Percentiles rank a stretch among this genome's conserved stretches.
phyloP scores from a whole-genome alignment of 2,797 vertebrate species.

The Harpagifer antarcticus region DNA sequence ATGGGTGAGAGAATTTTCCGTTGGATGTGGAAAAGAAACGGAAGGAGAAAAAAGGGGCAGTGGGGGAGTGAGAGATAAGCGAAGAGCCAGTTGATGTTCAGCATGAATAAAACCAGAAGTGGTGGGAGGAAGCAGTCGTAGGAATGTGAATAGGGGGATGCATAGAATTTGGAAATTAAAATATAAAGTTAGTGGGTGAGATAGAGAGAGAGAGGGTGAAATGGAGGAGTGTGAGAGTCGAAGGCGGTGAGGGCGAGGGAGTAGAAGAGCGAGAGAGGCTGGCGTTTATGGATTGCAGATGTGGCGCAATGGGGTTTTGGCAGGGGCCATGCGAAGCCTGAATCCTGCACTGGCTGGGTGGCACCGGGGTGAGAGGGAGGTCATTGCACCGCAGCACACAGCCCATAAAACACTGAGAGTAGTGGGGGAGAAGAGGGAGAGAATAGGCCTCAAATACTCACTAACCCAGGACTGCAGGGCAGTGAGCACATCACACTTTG shows the following conservation, averaged over 20 bases:
- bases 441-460: slow-evolving; percentile 58
- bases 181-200: slow-evolving; percentile 67
- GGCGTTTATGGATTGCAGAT: slow-evolving; percentile 91
- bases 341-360: slow-evolving; percentile 89
- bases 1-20: slow-evolving; percentile 87
- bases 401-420: slow-evolving; percentile 82
- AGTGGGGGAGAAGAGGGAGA: slow-evolving; percentile 56
- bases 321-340: slow-evolving; percentile 82
- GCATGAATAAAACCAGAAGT: slow-evolving; percentile 70
- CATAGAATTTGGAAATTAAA: slow-evolving; percentile 73
- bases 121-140: slow-evolving; percentile 61
- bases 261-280: slow-evolving; percentile 85
- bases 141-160: slow-evolving; percentile 65
- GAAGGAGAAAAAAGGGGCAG: slow-evolving; percentile 63
- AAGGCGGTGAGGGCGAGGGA: slow-evolving; percentile 81
- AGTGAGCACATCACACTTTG: slow-evolving; percentile 54
- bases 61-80: slow-evolving; percentile 77
- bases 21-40: slow-evolving; percentile 80
- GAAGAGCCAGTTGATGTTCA: slow-evolving; percentile 71
- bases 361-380: slow-evolving; percentile 89
- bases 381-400: slow-evolving; percentile 86
- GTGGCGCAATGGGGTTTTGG: slow-evolving; percentile 89
- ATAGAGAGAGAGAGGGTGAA: slow-evolving; percentile 54
- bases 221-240: slow-evolving; percentile 78
- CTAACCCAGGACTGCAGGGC: slow-evolving; percentile 45